Conservation (phyloP, 2,888 invertebrate genomes). For the Synanthedon andrenaeformis region DNA sequence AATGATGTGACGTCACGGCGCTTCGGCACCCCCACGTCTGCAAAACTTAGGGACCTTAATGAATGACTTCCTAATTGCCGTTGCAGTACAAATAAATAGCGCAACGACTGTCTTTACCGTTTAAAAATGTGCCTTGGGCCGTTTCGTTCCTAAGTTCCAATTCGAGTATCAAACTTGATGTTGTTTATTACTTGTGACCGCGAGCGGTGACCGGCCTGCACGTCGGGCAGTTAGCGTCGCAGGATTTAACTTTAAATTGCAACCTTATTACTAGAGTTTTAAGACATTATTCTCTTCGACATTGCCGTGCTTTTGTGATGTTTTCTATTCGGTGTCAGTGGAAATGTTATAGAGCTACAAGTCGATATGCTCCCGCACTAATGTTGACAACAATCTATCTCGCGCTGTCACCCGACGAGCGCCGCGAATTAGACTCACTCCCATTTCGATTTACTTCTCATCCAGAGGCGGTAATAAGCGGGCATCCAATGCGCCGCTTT, state of each 20-base stretch:
- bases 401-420: constrained; percentile 49
- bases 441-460: constrained; percentile 62
- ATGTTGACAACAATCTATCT: constrained; percentile 68
- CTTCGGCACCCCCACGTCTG: constrained; percentile 67
- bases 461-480: constrained; percentile 39
- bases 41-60: constrained; percentile 70
- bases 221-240: constrained; percentile 29
- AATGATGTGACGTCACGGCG: constrained; percentile 47
- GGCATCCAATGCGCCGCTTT: constrained; percentile 8
- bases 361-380: constrained; percentile 63
- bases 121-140: constrained; percentile 61
- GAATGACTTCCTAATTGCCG: constrained; percentile 71
- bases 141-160: constrained; percentile 53
- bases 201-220: constrained; percentile 30
- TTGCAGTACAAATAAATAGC: constrained; percentile 59
- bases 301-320: background rate
- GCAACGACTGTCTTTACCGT: constrained; percentile 37
- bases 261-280: constrained; percentile 27
- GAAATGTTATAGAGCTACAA: constrained; percentile 41
- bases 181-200: constrained; percentile 41
- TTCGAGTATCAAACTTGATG: constrained; percentile 51
- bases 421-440: constrained; percentile 57
- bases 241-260: background rate
- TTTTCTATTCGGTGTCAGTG: background rate
- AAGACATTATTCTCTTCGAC: constrained; percentile 20